Evolutionary conservation across 2,888 invertebrate genomes (phyloP).

Genomic region (Pollenia labialis): DNA sequence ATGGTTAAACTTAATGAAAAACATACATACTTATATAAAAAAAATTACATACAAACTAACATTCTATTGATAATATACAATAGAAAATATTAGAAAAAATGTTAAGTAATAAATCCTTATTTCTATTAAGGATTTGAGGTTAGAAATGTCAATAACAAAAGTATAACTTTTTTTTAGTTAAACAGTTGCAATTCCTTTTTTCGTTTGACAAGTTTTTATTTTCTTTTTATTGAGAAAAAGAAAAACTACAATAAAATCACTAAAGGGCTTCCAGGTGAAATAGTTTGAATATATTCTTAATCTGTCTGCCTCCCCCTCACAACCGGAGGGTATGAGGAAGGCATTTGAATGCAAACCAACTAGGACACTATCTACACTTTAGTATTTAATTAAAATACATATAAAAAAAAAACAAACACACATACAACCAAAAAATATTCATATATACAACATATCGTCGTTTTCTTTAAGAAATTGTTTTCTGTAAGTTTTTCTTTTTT

Average conservation of each 20-base stretch:
- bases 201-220: background rate
- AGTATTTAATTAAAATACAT: slow-evolving; percentile 60
- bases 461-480: slow-evolving; percentile 46
- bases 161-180: slow-evolving; percentile 24
- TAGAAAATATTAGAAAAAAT: slow-evolving; percentile 17
- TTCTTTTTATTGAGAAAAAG: slow-evolving; percentile 60
- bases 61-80: slow-evolving; percentile 30
- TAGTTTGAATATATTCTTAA: slow-evolving; percentile 66
- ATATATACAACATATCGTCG: slow-evolving; percentile 71
- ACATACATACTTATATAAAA: slow-evolving; percentile 37
- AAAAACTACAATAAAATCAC: slow-evolving; percentile 81
- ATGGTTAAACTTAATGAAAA: slow-evolving; percentile 61
- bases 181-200: slow-evolving; percentile 1
- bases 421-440: slow-evolving; percentile 69
- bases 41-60: slow-evolving; percentile 24
- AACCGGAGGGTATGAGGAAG: background rate
- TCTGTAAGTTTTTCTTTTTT: background rate
- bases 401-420: slow-evolving; percentile 64
- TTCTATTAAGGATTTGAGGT: slow-evolving; percentile 52
- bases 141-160: slow-evolving; percentile 31
- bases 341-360: slow-evolving; percentile 48
- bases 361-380: slow-evolving; percentile 74
- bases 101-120: slow-evolving; percentile 40
- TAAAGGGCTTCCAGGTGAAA: slow-evolving; percentile 83
- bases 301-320: background rate